Percentiles rank a stretch among this genome's conserved stretches.
These are phyloP conservation scores for Spermophilus dauricus DNA, from an alignment of 2,113 vertebrate genomes.

Conservation along the genomic window DNA sequence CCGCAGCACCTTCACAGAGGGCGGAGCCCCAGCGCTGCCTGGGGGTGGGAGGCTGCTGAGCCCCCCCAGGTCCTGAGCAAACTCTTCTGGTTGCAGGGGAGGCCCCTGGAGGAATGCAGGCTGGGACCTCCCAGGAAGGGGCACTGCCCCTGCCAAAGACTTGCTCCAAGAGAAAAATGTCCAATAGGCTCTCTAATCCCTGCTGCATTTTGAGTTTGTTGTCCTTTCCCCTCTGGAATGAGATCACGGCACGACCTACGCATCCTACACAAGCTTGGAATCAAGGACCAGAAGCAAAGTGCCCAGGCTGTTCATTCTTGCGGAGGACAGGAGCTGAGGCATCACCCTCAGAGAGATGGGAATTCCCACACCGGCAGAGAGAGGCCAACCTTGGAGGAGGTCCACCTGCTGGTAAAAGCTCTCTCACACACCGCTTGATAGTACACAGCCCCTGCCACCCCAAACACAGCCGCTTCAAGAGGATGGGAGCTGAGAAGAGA, in stretches of 20 bases:
- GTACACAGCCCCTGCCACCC: conserved; percentile 93
- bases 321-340: conserved; percentile 81
- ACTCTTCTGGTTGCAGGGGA: background rate
- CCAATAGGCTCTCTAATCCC: conserved; percentile 62
- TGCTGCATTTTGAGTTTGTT: conserved; percentile 91
- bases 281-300: conserved; percentile 87
- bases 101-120: background rate
- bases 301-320: conserved; percentile 87
- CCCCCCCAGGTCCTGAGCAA: too few relatives aligned
- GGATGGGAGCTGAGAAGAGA: conserved; percentile 93
- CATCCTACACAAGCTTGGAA: conserved; percentile 85
- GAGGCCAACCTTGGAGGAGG: conserved; percentile 94
- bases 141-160: background rate
- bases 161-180: background rate
- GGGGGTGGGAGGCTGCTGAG: background rate
- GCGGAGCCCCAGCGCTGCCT: background rate
- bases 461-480: conserved; percentile 92
- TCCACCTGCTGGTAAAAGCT: conserved; percentile 92
- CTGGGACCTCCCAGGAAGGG: background rate
- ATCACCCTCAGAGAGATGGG: conserved; percentile 82
- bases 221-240: conserved; percentile 86
- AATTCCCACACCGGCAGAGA: conserved; percentile 88
- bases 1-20: too few relatives aligned
- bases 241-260: conserved; percentile 81
- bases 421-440: conserved; percentile 93